These are phyloP conservation scores for Rhagonycha fulva DNA, from an alignment of 2,888 invertebrate species.

Conservation along the genomic window DNA sequence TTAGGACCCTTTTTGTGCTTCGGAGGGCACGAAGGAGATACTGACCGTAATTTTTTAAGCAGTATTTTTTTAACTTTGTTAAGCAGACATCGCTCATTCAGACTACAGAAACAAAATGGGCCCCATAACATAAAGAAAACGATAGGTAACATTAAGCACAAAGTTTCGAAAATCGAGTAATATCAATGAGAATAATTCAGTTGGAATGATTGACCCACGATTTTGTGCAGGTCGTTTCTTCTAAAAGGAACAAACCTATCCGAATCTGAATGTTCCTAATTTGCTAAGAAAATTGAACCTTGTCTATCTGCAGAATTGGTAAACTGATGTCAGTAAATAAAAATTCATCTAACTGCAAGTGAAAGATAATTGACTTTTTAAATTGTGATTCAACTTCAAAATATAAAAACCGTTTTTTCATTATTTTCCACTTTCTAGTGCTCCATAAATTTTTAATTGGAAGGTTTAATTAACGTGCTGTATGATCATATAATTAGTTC, in stretches of 20 bases:
- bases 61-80: no score
- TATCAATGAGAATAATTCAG: neutral
- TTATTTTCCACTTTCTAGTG: neutral
- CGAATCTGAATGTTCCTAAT: neutral
- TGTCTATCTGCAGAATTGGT: neutral
- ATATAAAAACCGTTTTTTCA: neutral
- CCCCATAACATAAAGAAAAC: no score
- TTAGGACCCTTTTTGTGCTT: no score
- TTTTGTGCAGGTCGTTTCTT: neutral
- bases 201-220: neutral
- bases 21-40: no score
- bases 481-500: neutral
- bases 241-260: neutral
- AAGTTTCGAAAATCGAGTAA: neutral
- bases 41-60: no score
- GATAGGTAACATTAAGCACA: neutral
- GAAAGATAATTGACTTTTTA: neutral
- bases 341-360: neutral
- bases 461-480: neutral
- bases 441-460: neutral
- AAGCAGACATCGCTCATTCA: no score
- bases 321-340: neutral
- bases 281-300: neutral
- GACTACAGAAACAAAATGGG: no score
- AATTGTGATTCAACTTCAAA: neutral